phyloP scores from a whole-genome alignment of 2,113 vertebrate genomes.

The Stomatorhinus ivindoensis region DNA sequence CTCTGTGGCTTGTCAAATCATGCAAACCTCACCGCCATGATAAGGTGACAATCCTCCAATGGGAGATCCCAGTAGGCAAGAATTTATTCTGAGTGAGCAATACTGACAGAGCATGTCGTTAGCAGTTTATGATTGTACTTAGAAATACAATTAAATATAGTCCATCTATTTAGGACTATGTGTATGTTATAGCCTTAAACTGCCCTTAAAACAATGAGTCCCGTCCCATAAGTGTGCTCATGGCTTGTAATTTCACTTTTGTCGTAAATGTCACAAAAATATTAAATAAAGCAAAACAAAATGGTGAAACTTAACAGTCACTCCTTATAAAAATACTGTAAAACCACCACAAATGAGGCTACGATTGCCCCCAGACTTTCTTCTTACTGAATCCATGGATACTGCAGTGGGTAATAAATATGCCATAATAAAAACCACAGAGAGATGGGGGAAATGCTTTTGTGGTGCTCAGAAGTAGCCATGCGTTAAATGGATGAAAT shows the following conservation, averaged over 20 bases:
- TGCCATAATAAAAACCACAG: not conserved
- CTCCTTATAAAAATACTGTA: conserved; percentile 19
- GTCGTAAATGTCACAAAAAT: conserved; percentile 35
- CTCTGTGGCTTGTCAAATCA: not conserved
- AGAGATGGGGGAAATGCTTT: conserved; percentile 6
- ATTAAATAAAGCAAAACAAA: conserved; percentile 34
- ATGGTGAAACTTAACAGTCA: conserved; percentile 23
- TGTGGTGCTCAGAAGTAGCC: conserved; percentile 4
- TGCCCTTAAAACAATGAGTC: not conserved
- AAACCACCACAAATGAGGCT: conserved; percentile 38
- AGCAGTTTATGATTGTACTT: not conserved
- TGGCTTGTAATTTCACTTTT: not conserved
- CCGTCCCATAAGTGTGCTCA: not conserved
- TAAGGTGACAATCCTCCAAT: not conserved
- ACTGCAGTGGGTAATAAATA: not conserved
- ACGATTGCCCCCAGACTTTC: not conserved
- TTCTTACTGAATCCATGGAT: not conserved
- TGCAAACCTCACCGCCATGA: not conserved
- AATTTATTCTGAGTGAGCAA: not conserved
- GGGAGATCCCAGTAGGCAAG: not conserved
- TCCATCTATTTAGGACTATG: not conserved
- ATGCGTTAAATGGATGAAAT: conserved; percentile 21
- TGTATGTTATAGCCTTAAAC: not conserved
- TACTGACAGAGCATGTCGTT: not conserved
- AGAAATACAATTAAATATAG: not conserved